Evolutionary conservation across 37 sponge, comb jelly and placozoan genomes (phyloP), one percentile per base, ranked within the genome.

Genomic region (Bolinopsis microptera): DNA sequence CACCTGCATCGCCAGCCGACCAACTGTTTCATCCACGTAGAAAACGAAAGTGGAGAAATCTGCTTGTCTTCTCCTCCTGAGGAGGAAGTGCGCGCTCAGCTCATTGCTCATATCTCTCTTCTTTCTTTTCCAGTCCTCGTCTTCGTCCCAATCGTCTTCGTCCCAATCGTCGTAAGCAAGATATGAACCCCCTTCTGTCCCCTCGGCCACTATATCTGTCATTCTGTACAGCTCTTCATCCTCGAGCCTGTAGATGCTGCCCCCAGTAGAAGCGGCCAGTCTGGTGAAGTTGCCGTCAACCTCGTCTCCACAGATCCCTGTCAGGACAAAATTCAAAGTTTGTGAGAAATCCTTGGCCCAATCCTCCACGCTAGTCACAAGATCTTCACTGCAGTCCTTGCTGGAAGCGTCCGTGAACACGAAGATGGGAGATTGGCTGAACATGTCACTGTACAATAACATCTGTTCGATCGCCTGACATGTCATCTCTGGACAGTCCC

Each of bases 11-110:
- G 61, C 3, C 25, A 86, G 90, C 27, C 24, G 23, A 9, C 90
- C 90, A 35, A 86, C 48, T 3, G 90, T 86, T 48, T 86, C 90
- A 26, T 86, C 90, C 5, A 86, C 90, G 61, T 86, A 86, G 61
- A 86, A 86, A n/a, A 36, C 28, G 21, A 77, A 36, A 1, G 18
- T 27, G 21, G 1, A 21, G 33, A 32, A 77, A 1, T 32, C 37
- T 1, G 32, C 37, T 18, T 77, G 27, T 35, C 80, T 27, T 77
- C 80, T 28, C 33, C 32, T 34, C 13, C 80, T 27, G 2, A 32
- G 2, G 21, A 77, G 37, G 18, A 16, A 27, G 33, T 27, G 33
- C 1, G 0, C 26, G 61, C 39, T 41, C 38, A 31, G 24, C 25
- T 8, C 8, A n/a, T 13, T 34, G 61, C 3, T 3, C 90, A 24